phyloP scores from a whole-genome alignment of 2,888 invertebrate genomes.

The Escarpia spicata region DNA sequence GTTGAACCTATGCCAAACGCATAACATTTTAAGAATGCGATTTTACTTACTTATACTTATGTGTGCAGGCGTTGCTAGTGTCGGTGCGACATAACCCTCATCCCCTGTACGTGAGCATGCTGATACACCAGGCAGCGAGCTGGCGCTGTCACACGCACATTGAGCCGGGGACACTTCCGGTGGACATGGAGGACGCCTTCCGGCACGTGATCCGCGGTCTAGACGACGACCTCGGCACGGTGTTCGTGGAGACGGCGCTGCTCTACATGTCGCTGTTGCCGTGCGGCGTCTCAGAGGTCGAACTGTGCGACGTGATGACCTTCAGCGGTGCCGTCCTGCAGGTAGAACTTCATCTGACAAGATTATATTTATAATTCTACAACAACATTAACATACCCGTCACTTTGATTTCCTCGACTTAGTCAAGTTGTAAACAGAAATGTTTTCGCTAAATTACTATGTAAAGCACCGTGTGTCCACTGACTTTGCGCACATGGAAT shows the following conservation, averaged over 20 bases:
- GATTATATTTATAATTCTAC: too few species aligned
- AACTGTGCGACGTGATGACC: slow-evolving; percentile 30
- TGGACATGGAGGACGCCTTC: not conserved
- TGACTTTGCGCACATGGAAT: too few species aligned
- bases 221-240: not conserved
- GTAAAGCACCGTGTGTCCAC: too few species aligned
- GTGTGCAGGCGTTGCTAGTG: not conserved
- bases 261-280: slow-evolving; percentile 27
- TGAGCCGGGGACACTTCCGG: not conserved
- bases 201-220: slow-evolving; percentile 18
- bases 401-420: too few species aligned
- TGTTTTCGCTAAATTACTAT: too few species aligned
- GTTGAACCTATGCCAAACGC: too few species aligned
- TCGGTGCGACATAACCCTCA: not conserved
- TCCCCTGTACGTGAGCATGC: not conserved
- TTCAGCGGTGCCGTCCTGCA: not conserved
- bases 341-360: not conserved
- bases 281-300: slow-evolving; percentile 33
- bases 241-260: slow-evolving; percentile 24
- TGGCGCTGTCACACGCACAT: not conserved
- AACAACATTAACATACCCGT: too few species aligned
- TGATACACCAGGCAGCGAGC: not conserved
- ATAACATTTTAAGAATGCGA: too few species aligned
- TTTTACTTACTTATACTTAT: not conserved
- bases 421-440: too few species aligned